phyloP scores from a whole-genome alignment of 2,113 vertebrate species.

The western clawed frog (Xenopus tropicalis) region UCB_Xtro_10.0 CM004445.2:40255001-40255500 shows the following conservation, averaged over 20 bases:
- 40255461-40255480: no score
- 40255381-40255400: no score
- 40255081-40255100: constrained; percentile 26
- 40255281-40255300: no score
- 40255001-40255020: neutral
- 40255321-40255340: no score
- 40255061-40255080: constrained; percentile 26
- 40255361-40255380: no score
- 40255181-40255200: constrained; percentile 14
- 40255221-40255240: neutral
- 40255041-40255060: neutral
- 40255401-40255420: no score
- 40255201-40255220: constrained; percentile 9
- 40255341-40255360: no score
- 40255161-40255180: constrained; percentile 25
- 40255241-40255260: neutral
- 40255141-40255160: constrained; percentile 28
- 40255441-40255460: no score
- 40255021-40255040: neutral
- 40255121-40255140: constrained; percentile 16
- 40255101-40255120: constrained; percentile 21
- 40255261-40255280: neutral
- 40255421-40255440: no score
- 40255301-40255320: no score
- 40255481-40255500: no score